Conservation (phyloP, 2,113 vertebrate species). For the Gallinago media region DNA sequence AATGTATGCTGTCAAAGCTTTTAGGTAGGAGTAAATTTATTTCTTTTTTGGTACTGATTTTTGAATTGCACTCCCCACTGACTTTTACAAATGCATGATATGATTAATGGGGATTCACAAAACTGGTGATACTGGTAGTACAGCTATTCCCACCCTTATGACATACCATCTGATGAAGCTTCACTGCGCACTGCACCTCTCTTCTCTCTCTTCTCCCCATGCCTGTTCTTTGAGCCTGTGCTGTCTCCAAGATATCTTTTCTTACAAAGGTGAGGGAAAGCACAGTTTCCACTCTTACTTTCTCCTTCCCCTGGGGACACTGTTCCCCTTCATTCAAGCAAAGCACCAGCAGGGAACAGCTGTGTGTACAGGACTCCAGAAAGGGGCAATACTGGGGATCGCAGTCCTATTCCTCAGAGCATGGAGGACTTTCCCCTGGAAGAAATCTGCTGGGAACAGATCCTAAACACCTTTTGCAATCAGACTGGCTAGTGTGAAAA, state of each 20-base stretch:
- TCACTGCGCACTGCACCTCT: background rate
- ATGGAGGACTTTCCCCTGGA: background rate
- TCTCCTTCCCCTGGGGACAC: background rate
- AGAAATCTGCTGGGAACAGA: background rate
- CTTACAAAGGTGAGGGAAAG: background rate
- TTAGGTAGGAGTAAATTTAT: background rate
- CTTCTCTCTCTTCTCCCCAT: background rate
- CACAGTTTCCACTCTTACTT: background rate
- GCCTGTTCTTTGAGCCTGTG: background rate
- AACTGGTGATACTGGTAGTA: background rate
- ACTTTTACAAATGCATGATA: background rate
- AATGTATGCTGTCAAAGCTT: background rate
- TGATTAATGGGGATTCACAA: fast-evolving
- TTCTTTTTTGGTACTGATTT: background rate
- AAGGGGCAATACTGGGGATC: background rate
- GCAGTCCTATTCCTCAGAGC: background rate
- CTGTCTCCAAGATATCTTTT: background rate
- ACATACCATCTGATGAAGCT: background rate
- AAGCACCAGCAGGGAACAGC: background rate
- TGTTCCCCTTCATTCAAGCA: background rate
- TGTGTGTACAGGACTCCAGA: background rate
- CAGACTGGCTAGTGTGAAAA: background rate
- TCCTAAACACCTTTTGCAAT: background rate
- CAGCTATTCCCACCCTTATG: background rate
- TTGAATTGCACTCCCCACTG: background rate